phyloP scores from a whole-genome alignment of 1,140 invertebrate genomes.

The Solenopsis fugax region DNA sequence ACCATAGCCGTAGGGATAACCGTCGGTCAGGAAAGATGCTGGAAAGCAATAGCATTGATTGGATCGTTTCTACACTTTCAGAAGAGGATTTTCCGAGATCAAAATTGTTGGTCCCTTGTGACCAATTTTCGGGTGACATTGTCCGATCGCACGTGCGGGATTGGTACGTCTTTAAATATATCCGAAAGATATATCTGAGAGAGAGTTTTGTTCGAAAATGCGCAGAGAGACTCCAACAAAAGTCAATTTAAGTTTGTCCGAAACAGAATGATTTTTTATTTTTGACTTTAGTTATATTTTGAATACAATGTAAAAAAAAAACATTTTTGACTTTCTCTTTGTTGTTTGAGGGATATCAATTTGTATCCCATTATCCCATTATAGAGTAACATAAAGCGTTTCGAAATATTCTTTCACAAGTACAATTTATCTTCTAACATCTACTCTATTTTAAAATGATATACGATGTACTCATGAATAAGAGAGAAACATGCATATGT shows the following conservation, averaged over 20 bases:
- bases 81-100: conserved; percentile 55
- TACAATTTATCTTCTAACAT: background rate
- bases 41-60: conserved; percentile 52
- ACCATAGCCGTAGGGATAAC: background rate
- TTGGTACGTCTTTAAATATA: conserved; percentile 34
- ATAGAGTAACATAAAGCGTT: background rate
- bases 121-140: conserved; percentile 50
- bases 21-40: background rate
- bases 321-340: background rate
- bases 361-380: background rate
- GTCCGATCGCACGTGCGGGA: conserved; percentile 17
- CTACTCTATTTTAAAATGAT: background rate
- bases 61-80: conserved; percentile 52
- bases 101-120: conserved; percentile 62
- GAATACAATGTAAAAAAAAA: background rate
- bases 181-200: conserved; percentile 11
- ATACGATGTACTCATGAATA: background rate
- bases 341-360: background rate
- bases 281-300: background rate
- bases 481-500: background rate
- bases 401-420: background rate
- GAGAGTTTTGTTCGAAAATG: background rate
- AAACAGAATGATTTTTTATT: background rate
- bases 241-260: background rate
- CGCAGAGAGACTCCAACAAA: background rate